These are phyloP conservation scores for Noctilio leporinus DNA, from an alignment of 2,113 vertebrate species.

Conservation along the genomic window DNA sequence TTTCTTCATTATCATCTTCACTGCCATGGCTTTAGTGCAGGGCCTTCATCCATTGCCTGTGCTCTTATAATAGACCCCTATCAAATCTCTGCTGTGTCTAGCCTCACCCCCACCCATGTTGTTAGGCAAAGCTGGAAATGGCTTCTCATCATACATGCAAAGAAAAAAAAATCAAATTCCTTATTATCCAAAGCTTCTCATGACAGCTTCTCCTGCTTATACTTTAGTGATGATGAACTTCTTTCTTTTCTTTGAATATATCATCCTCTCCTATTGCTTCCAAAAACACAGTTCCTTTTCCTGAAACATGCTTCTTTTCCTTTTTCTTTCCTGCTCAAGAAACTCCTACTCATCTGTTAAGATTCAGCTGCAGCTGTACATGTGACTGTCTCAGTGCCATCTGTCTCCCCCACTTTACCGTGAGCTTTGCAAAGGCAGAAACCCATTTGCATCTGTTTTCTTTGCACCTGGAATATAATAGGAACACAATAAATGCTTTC, in stretches of 20 bases:
- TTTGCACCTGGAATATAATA: not conserved
- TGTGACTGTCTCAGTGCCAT: not conserved
- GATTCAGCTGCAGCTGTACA: constrained; percentile 22
- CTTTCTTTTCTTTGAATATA: not conserved
- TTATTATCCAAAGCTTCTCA: not conserved
- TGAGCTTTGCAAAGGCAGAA: not conserved
- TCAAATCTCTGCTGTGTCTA: not conserved
- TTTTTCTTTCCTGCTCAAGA: not conserved
- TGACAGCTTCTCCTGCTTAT: not conserved
- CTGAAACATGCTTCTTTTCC: not conserved
- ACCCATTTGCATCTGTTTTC: not conserved
- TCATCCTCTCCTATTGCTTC: not conserved
- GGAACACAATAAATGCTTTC: not conserved
- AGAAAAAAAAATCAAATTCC: not conserved
- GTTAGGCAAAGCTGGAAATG: not conserved
- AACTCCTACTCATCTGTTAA: constrained; percentile 9
- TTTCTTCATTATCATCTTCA: not conserved
- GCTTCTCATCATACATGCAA: not conserved
- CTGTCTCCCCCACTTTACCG: not conserved
- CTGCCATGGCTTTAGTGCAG: not conserved
- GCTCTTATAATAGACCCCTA: not conserved
- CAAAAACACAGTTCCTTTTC: not conserved
- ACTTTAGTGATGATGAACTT: not conserved
- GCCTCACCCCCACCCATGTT: not conserved
- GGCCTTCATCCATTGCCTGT: not conserved